Percentiles rank a stretch among this genome's conserved stretches.
phyloP scores from a whole-genome alignment of 2,797 vertebrate species.

The Huso huso region DNA sequence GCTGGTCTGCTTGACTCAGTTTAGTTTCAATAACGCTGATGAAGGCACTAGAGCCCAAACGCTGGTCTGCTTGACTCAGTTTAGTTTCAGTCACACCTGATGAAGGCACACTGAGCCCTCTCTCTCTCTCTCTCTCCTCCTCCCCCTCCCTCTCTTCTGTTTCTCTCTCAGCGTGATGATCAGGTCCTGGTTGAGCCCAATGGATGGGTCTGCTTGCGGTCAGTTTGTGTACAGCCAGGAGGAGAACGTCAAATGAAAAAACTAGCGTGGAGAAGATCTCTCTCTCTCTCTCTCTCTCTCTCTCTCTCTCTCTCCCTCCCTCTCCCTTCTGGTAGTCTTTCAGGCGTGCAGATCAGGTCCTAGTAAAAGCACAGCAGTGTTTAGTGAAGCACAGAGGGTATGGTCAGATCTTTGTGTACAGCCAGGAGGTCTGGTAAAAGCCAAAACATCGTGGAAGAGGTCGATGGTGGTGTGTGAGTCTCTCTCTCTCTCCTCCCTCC shows the following conservation, averaged over 20 bases:
- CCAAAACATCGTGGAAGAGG: conserved; percentile 93
- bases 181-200: conserved; percentile 88
- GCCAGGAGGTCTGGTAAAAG: conserved; percentile 86
- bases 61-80: too few species aligned
- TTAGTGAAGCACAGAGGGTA: conserved; percentile 74
- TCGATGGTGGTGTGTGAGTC: too few species aligned
- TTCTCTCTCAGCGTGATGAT: conserved; percentile 58
- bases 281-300: conserved; percentile 16
- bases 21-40: too few species aligned
- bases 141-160: background rate
- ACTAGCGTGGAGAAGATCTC: conserved; percentile 87
- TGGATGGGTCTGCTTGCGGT: too few species aligned
- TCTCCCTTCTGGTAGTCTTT: background rate
- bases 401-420: conserved; percentile 79
- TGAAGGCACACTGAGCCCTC: background rate
- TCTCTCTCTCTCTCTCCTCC: background rate
- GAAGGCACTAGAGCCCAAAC: too few species aligned
- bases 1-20: too few species aligned
- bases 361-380: conserved; percentile 48
- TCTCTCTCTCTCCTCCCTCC: background rate
- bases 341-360: conserved; percentile 73
- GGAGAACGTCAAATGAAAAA: conserved; percentile 88
- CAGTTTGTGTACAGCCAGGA: conserved; percentile 86
- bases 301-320: background rate
- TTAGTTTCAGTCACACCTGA: background rate